Base-by-base conservation (phyloP, 2,797 vertebrate species). In the Cynodonichthys magdalenae region DNA sequence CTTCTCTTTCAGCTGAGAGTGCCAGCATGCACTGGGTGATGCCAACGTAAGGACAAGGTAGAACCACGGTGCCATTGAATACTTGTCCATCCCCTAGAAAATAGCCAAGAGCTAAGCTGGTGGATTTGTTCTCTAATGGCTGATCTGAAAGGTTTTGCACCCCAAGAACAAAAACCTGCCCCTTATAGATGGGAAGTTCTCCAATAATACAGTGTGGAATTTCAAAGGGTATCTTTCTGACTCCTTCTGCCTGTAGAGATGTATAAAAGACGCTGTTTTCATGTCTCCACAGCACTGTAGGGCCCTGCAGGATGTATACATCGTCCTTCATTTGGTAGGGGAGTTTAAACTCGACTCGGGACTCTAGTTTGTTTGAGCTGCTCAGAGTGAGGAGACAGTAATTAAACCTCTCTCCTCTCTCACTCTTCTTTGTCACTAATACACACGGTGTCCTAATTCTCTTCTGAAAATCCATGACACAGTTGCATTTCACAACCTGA, bases 231-330 rank as follows among this genome's bases (percentile, higher is more conserved):
- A 94, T 71, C 74, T 89, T 91, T 59, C 73, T 85, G 61, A 96
- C 85, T 0, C 80, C 82, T 5, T 77, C 51, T 27, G 84, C 77
- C 61, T 83, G 58, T 1, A 85, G 59, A 31, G 94, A 96, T 14
- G 92, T 74, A 66, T 87, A 94, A 75, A 92, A 95, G 39, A 95
- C 81, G 3, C 75, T 69, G 42, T 85, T 81, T 1, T 66, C 64
- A 20, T 94, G 87, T 15, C 76, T 92, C 97, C 97, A 98, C 55
- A 96, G 27, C 75, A 98, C 60, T 0, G 94, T 93, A 29, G 97
- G 97, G 6, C 98, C 97, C 53, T 77, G 58, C 48, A 95, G 84
- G 73, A 99, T 82, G 4, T 56, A 83, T 64, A 96, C 49, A 2
- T 62, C 54, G 5, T 93, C 92, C 18, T 78, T 79, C 41, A 96